Evolutionary conservation across 2,797 vertebrate genomes (phyloP).

Genomic region (Molothrus ater): DNA sequence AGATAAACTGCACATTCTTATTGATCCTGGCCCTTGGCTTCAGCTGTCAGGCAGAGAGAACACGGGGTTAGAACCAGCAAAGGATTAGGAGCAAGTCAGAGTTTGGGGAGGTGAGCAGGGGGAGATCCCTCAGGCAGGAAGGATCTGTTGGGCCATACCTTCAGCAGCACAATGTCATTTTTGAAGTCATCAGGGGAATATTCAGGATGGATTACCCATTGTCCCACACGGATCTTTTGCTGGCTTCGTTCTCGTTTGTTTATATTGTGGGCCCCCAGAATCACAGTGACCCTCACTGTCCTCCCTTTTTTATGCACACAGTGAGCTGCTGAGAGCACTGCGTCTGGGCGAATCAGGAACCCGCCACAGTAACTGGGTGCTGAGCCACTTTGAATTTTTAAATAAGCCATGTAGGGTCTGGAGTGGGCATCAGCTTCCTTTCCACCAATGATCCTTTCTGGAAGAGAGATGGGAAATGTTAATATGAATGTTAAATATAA

Average conservation of each 20-base stretch:
- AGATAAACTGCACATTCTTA: too few species aligned
- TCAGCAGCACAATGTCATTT: neutral
- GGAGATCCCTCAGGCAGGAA: neutral
- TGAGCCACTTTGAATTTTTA: neutral
- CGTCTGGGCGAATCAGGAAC: too few species aligned
- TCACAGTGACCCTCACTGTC: accelerated
- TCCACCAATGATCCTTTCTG: neutral
- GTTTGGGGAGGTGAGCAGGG: neutral
- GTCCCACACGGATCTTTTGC: accelerated
- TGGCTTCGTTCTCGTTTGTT: accelerated
- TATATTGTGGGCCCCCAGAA: neutral
- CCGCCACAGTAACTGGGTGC: too few species aligned
- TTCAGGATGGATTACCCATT: neutral
- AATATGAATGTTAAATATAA: too few species aligned
- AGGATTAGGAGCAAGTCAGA: neutral
- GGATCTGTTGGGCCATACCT: neutral
- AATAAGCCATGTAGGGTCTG: neutral
- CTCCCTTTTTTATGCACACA: neutral
- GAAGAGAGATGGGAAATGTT: neutral
- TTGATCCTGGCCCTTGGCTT: neutral
- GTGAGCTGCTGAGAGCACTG: neutral
- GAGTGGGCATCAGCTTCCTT: accelerated
- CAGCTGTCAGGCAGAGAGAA: neutral
- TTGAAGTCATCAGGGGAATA: accelerated
- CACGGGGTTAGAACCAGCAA: neutral